Conservation (phyloP, 2,113 vertebrate genomes). For the Turdus rufiventris region DNA sequence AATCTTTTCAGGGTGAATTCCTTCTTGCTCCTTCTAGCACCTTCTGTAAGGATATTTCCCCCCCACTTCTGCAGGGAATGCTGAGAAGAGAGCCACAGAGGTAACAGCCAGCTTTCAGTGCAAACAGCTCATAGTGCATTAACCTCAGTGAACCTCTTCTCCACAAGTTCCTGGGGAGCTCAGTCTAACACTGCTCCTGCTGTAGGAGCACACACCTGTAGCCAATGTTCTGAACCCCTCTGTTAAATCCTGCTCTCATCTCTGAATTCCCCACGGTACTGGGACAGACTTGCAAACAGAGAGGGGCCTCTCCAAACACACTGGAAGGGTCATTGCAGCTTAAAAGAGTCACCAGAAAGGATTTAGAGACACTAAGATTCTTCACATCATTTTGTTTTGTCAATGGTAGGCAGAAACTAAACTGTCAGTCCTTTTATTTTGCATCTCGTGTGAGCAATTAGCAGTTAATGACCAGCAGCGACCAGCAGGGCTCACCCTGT, state of each 20-base stretch:
- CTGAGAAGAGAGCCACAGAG: not conserved
- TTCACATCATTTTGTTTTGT: not conserved
- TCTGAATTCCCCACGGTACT: not conserved
- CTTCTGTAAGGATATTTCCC: not conserved
- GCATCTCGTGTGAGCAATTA: not conserved
- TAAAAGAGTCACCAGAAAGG: not conserved
- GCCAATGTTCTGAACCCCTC: not conserved
- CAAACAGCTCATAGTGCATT: not conserved
- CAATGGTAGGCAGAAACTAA: not conserved
- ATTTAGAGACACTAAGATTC: not conserved
- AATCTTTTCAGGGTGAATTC: not conserved
- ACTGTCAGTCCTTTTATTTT: not conserved
- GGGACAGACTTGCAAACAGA: not conserved
- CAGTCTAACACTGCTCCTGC: not conserved
- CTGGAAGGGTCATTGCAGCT: not conserved
- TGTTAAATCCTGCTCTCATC: not conserved
- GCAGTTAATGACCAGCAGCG: not conserved
- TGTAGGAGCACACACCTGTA: not conserved
- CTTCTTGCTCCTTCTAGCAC: not conserved
- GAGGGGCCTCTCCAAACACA: not conserved
- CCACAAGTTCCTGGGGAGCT: not conserved
- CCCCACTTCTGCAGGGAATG: not conserved
- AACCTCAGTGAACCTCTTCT: not conserved
- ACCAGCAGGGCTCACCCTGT: not conserved
- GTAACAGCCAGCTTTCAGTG: not conserved